Evolutionary conservation across 2,888 invertebrate species (phyloP), one percentile per base, ranked within the genome.

Genomic region (Acleris cristana): DNA sequence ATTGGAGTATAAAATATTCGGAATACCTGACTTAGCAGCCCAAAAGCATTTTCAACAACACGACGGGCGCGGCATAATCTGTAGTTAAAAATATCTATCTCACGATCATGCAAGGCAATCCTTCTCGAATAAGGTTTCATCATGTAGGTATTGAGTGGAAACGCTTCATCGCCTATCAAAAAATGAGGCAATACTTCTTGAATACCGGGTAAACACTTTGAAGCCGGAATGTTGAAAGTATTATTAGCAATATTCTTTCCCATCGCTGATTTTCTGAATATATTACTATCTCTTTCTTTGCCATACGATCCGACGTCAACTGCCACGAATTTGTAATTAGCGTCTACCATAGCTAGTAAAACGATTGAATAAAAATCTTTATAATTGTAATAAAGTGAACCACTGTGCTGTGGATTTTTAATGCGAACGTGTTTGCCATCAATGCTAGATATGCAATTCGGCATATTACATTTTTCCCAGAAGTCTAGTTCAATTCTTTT

Each of bases 271-370:
- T 67, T 64, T 51, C 34, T 45, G 62, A 70, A 70, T 40, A 71
- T 71, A 61, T 55, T 52, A 60, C 61, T 66, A 19, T 71, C 71
- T 23, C 59, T 48, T 62, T 66, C 64, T 64, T 71, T 69, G 45
- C 70, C 70, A 21, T 69, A 69, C 2, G 69, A 65, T 16, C 69
- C 69, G 30, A 34, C 66, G 26, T 66, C 69, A 54, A 69, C 58
- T 34, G 66, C 69, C 49, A 66, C 57, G 55, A 71, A 71, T 34
- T 66, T 69, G 19, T 64, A 71, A 18, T 71, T 66, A 21, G 69
- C 66, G 23, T 69, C 69, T n/a, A 68, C 70, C 18, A 70, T 6
- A 16, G 69, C 64, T 6, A 65, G 51, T 30, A 70, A 14, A n/a
- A 71, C 70, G n/a, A 71, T 64, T 5, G 69, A 69, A 66, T 54